Evolutionary conservation across 1,140 invertebrate genomes (phyloP).

Genomic region (Aricia agestis): DNA sequence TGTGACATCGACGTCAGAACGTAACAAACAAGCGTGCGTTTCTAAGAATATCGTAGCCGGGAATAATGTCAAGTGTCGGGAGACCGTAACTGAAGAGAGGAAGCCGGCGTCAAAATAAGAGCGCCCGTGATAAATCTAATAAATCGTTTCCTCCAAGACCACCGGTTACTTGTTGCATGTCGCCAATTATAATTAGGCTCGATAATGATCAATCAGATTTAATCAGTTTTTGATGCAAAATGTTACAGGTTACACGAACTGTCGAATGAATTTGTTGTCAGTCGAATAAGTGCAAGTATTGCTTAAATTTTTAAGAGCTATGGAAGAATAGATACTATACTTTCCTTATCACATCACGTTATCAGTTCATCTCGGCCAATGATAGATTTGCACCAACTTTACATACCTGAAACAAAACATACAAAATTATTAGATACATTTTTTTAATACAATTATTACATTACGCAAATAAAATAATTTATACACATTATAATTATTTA

Average conservation of each 20-base stretch:
- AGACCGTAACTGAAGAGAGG: constrained; percentile 49
- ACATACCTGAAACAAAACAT: neutral
- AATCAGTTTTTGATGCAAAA: too few relatives aligned
- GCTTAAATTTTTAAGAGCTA: too few relatives aligned
- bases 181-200: constrained; percentile 14
- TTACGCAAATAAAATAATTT: too few relatives aligned
- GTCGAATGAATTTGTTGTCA: too few relatives aligned
- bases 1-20: neutral
- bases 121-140: constrained; percentile 34
- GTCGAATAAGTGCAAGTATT: too few relatives aligned
- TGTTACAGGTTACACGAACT: too few relatives aligned
- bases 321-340: neutral
- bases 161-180: constrained; percentile 26
- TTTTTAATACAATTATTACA: too few relatives aligned
- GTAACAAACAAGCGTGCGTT: constrained; percentile 26
- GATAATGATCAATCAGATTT: neutral
- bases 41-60: constrained; percentile 52
- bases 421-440: neutral
- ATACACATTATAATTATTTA: neutral
- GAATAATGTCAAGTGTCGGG: constrained; percentile 53
- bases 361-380: neutral
- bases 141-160: constrained; percentile 31
- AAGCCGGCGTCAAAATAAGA: constrained; percentile 49
- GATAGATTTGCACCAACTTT: neutral
- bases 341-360: neutral